Evolutionary conservation across 1,140 invertebrate species (phyloP), one percentile per base, ranked within the genome.

Genomic region (Bradysia coprophila): DNA sequence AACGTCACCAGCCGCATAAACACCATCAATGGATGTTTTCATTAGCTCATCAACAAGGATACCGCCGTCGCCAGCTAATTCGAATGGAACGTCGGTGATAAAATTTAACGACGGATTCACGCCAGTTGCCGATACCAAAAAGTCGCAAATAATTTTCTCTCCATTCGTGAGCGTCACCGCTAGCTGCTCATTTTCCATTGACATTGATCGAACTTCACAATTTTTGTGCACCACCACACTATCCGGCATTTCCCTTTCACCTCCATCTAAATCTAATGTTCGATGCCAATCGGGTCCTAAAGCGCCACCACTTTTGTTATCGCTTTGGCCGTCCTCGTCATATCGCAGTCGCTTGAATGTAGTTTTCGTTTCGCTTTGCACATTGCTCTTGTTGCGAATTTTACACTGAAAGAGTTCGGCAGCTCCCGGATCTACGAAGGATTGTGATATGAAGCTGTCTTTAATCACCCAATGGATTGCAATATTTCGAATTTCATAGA

Each of bases 1-100:
- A 8, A 89, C 77, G 73, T 98, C 95, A 9, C 95, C 95, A 40
- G 92, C 92, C 15, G 92, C 93, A 71, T 78, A 98, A 15, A 98
- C 72, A 61, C 88, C 72, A 33, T 50, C 49, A 11, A 81, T 50
- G 32, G 75, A 78, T 13, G 91, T 95, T 59, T 80, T 68, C 74
- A 98, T 84, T 50, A 77, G 71, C 60, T 84, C 78, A 66, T 96
- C 74, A 0, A 98, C 86, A 46, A 70, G 61, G 41, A 95, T 66
- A 41, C 82, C 85, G 37, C 73, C 72, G 68, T 94, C 87, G 21
- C 62, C 55, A 0, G 71, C 72, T 43, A 75, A 55, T 6, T 69
- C 57, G 36, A 89, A 69, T 21, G 58, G 42, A 42, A 63, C 53
- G 47, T 73, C 64, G 13, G 11, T 39, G 41, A 70, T 68, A 48